These are phyloP conservation scores for Oppia nitens DNA, from an alignment of 1,140 invertebrate genomes.

Conservation along the genomic window DNA sequence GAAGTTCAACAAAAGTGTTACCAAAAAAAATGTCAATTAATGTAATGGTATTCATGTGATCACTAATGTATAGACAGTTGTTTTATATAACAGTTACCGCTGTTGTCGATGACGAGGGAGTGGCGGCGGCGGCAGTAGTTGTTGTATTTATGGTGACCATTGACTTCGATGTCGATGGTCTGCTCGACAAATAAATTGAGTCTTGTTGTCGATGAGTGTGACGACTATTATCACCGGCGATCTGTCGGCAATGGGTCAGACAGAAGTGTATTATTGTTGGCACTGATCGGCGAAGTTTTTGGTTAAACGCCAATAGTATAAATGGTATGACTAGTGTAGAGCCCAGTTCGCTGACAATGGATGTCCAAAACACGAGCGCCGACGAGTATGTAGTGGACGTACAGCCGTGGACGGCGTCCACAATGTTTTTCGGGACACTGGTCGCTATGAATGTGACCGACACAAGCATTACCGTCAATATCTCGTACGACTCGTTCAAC, in stretches of 20 bases:
- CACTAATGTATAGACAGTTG: too few species aligned
- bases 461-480: neutral
- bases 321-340: neutral
- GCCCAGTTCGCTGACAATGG: neutral
- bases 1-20: too few species aligned
- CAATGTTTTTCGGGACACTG: neutral
- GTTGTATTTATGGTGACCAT: too few species aligned
- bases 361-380: neutral
- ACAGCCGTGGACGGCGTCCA: neutral
- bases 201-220: neutral
- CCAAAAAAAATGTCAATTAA: too few species aligned
- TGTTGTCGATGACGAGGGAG: too few species aligned
- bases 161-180: neutral
- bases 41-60: too few species aligned
- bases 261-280: too few species aligned
- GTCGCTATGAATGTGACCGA: neutral
- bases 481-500: neutral
- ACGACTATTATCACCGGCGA: neutral
- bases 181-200: neutral
- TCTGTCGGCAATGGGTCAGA: neutral
- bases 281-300: neutral
- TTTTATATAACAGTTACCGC: neutral
- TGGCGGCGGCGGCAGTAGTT: too few species aligned
- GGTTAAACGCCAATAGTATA: neutral
- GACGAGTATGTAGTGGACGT: neutral